A percentile compares a stretch with the other conserved stretches of the same genome.
Conservation (phyloP, 1,140 invertebrate species). For the Pseudomyrmex pallidus region DNA sequence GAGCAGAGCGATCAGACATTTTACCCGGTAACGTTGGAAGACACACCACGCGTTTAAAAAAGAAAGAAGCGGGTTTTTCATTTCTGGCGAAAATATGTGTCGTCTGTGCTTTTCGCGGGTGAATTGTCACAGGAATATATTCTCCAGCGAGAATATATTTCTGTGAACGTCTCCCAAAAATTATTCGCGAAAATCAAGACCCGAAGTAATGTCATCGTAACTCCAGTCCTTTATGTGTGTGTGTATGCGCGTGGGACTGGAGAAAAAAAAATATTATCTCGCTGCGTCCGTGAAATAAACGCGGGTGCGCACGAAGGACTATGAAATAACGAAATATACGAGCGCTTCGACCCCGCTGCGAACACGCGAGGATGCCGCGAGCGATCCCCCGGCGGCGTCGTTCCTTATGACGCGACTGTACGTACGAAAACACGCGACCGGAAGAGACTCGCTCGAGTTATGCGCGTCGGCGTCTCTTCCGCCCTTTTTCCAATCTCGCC, state of each 20-base stretch:
- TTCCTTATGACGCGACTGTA: conserved; percentile 27
- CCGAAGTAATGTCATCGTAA: not conserved
- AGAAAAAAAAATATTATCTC: conserved; percentile 13
- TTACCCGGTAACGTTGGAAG: not conserved
- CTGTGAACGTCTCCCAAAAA: not conserved
- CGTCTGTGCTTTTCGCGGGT: not conserved
- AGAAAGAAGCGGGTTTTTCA: not conserved
- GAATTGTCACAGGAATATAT: conserved; percentile 10
- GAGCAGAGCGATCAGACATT: too few species aligned
- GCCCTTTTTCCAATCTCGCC: conserved; percentile 52
- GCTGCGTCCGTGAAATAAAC: not conserved
- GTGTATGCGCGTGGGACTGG: not conserved
- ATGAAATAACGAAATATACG: conserved; percentile 17
- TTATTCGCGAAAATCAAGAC: not conserved
- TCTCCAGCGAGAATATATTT: not conserved
- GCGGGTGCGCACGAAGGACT: not conserved
- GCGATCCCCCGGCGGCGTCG: conserved; percentile 29
- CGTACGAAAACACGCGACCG: conserved; percentile 6
- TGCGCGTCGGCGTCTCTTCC: not conserved
- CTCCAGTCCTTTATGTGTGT: not conserved
- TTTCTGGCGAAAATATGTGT: not conserved
- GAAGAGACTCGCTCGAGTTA: not conserved
- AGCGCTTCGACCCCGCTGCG: too few species aligned
- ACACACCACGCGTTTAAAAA: not conserved
- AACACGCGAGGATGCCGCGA: not conserved